Percentiles rank a stretch among this genome's conserved stretches.
These are phyloP conservation scores for Natrix natrix DNA, from an alignment of 2,797 vertebrate species.

Conservation along the genomic window DNA sequence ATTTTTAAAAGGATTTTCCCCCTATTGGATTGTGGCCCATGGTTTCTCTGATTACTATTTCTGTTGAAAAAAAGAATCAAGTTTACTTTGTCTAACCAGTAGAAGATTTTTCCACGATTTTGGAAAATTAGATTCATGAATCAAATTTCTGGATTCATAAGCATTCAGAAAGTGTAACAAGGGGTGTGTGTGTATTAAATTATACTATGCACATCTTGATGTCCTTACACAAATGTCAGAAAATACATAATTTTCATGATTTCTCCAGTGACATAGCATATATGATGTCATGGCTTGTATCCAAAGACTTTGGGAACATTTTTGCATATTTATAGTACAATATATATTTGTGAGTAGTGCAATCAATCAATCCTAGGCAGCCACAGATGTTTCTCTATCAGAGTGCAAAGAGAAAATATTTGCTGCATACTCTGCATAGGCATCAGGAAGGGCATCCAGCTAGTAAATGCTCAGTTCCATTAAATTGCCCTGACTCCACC, in stretches of 20 bases:
- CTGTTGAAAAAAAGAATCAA: slow-evolving; percentile 49
- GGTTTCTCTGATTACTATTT: slow-evolving; percentile 62
- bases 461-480: neutral
- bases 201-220: neutral
- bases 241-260: neutral
- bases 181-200: neutral
- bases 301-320: neutral
- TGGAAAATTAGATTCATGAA: neutral
- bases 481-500: neutral
- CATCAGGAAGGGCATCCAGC: neutral
- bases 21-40: slow-evolving; percentile 39
- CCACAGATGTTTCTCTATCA: neutral
- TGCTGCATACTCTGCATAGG: neutral
- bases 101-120: slow-evolving; percentile 61
- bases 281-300: neutral
- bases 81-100: slow-evolving; percentile 43
- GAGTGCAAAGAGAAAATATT: neutral
- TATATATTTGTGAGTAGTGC: neutral
- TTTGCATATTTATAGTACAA: slow-evolving; percentile 47
- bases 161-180: neutral
- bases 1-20: slow-evolving; percentile 36
- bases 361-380: neutral
- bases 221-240: neutral
- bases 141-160: neutral
- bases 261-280: neutral